Conservation (phyloP, 2,888 invertebrate species). For the Cataglyphis cursor region DNA sequence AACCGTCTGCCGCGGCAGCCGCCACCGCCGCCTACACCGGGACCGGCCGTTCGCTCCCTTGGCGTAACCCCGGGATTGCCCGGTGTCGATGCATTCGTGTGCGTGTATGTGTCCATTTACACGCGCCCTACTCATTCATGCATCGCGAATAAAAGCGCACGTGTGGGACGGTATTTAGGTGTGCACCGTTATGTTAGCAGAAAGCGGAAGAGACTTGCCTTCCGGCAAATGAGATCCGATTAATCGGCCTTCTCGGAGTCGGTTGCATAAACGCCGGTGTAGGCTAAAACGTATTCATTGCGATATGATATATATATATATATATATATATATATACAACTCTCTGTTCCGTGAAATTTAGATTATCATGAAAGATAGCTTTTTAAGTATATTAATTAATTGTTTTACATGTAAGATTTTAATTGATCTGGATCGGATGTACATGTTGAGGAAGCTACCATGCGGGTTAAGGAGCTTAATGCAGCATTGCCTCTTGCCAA, state of each 20-base stretch:
- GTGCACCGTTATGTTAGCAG: background rate
- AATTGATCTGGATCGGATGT: background rate
- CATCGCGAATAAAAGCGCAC: conserved; percentile 28
- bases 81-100: conserved; percentile 35
- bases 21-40: background rate
- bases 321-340: background rate
- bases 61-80: conserved; percentile 66
- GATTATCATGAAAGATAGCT: background rate
- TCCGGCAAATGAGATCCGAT: conserved; percentile 6
- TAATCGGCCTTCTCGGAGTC: conserved; percentile 2
- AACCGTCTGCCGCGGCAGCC: conserved; percentile 77
- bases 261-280: background rate
- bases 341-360: background rate
- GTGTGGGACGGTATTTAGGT: conserved; percentile 25
- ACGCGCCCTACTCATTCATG: conserved; percentile 63
- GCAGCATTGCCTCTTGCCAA: conserved; percentile 7
- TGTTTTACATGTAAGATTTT: background rate
- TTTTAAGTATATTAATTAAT: background rate
- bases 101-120: background rate
- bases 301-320: background rate
- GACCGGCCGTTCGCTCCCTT: conserved; percentile 67
- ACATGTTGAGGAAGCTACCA: background rate
- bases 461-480: conserved; percentile 16
- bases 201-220: conserved; percentile 33
- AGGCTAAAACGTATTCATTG: background rate